Conservation (phyloP, 2,113 vertebrate genomes). For the Apodemus speciosus region DNA sequence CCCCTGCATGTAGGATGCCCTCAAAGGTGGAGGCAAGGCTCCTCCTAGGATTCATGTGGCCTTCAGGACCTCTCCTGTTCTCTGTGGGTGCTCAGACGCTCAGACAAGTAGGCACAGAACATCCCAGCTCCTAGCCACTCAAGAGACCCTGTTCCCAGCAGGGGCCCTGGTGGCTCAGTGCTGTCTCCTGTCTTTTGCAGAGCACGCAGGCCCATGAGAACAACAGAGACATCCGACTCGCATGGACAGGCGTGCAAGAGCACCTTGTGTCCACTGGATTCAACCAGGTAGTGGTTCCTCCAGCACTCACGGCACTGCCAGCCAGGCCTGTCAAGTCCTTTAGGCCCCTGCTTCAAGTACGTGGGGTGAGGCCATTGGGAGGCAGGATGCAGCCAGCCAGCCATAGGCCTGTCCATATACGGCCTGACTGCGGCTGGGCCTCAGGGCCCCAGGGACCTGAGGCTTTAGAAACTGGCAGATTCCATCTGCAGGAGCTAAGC, state of each 20-base stretch:
- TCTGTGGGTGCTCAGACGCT: background rate
- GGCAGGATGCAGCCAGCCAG: background rate
- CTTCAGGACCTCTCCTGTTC: background rate
- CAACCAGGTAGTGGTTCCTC: constrained; percentile 88
- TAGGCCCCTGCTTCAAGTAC: background rate
- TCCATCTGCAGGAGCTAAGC: constrained; percentile 79
- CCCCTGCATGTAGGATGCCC: accelerated
- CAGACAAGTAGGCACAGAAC: background rate
- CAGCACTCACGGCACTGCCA: background rate
- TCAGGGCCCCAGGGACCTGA: constrained; percentile 61
- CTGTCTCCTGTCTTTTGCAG: constrained; percentile 79
- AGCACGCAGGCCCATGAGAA: constrained; percentile 88
- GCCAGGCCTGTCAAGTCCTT: background rate
- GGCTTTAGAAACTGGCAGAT: constrained; percentile 66
- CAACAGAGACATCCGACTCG: constrained; percentile 91
- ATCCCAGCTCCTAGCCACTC: accelerated
- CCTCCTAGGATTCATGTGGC: background rate
- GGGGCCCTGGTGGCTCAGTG: background rate
- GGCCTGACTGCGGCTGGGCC: constrained; percentile 56
- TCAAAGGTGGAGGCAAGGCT: background rate
- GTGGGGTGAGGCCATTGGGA: background rate
- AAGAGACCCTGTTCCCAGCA: accelerated
- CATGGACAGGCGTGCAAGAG: constrained; percentile 89
- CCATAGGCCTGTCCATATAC: constrained; percentile 73
- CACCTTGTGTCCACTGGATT: constrained; percentile 92